These are phyloP conservation scores for Picus viridis DNA, from an alignment of 2,797 vertebrate species.

Conservation along the genomic window DNA sequence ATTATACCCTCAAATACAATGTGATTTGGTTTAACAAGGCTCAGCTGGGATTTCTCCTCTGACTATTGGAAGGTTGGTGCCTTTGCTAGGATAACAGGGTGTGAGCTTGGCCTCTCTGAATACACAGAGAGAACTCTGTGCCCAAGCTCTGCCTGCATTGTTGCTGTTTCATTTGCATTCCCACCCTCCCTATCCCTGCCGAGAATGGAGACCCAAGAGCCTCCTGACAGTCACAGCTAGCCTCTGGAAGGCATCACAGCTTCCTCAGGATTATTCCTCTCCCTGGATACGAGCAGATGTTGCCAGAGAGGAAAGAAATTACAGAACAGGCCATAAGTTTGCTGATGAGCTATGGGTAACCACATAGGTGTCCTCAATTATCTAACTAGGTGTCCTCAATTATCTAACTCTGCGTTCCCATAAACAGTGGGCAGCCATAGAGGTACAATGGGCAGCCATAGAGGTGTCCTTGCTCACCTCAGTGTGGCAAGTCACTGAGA, in stretches of 20 bases:
- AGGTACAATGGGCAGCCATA: no score
- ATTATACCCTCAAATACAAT: not conserved
- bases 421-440: no score
- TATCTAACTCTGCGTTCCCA: not conserved
- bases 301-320: not conserved
- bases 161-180: not conserved
- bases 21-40: not conserved
- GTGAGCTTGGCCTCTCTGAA: not conserved
- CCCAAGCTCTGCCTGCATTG: accelerated
- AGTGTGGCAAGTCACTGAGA: not conserved
- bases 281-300: not conserved
- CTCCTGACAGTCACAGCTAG: accelerated
- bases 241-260: no score
- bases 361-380: not conserved
- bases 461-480: not conserved
- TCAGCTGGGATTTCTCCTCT: not conserved
- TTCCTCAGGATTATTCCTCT: not conserved
- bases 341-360: not conserved
- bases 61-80: not conserved
- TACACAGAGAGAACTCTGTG: not conserved
- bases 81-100: not conserved
- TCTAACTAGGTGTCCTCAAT: not conserved
- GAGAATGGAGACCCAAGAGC: not conserved
- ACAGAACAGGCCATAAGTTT: not conserved
- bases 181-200: not conserved